These are phyloP conservation scores for Carapus acus DNA, from an alignment of 2,797 vertebrate genomes.

Conservation along the genomic window DNA sequence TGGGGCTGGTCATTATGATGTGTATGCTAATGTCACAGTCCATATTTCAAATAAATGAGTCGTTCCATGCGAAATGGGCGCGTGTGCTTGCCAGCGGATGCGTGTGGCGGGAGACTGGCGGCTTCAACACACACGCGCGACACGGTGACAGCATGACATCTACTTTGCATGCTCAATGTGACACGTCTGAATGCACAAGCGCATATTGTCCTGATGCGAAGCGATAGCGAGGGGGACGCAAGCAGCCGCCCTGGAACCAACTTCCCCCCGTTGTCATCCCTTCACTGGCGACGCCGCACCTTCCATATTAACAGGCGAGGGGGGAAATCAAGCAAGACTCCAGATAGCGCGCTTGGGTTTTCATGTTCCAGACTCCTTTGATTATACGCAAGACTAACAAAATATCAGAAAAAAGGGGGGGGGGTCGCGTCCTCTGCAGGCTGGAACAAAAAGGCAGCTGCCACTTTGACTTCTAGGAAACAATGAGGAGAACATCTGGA, in stretches of 20 bases:
- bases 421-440: background rate
- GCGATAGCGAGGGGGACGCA: slow-evolving; percentile 51
- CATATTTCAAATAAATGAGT: slow-evolving; percentile 53
- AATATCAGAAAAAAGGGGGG: slow-evolving; percentile 3
- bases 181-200: slow-evolving; percentile 57
- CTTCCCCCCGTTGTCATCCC: slow-evolving; percentile 47
- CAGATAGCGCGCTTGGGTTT: too few relatives aligned
- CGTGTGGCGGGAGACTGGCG: slow-evolving; percentile 52
- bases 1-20: slow-evolving; percentile 37
- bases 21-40: slow-evolving; percentile 50
- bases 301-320: slow-evolving; percentile 28
- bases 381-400: slow-evolving; percentile 21
- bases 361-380: slow-evolving; percentile 36
- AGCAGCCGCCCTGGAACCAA: slow-evolving; percentile 41
- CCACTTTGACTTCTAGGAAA: slow-evolving; percentile 30
- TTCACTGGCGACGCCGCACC: slow-evolving; percentile 42
- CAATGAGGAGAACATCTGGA: slow-evolving; percentile 43
- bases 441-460: slow-evolving; percentile 6
- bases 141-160: slow-evolving; percentile 64
- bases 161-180: slow-evolving; percentile 68
- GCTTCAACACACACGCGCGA: slow-evolving; percentile 59
- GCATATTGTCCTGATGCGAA: slow-evolving; percentile 62
- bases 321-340: too few relatives aligned
- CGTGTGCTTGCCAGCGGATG: slow-evolving; percentile 34
- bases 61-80: slow-evolving; percentile 34